These are phyloP conservation scores for Aproaerema taeniolella DNA, from an alignment of 2,888 invertebrate genomes.

Conservation along the genomic window DNA sequence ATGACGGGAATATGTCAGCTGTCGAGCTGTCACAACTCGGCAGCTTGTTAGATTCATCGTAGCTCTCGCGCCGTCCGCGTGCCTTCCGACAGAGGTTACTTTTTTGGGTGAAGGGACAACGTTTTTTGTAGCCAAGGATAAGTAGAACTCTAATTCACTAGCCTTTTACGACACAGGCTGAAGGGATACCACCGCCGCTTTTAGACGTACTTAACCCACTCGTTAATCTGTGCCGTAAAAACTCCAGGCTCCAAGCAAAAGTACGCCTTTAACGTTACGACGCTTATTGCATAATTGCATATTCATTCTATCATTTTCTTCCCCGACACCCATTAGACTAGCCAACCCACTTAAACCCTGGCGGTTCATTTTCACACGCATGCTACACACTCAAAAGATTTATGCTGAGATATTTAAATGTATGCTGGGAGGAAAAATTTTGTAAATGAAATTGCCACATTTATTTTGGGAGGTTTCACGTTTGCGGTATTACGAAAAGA, in stretches of 20 bases:
- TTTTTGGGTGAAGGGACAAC: slow-evolving; percentile 54
- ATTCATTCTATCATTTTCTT: slow-evolving; percentile 29
- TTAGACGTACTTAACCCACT: no score
- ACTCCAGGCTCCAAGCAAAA: slow-evolving; percentile 16
- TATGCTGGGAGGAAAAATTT: slow-evolving; percentile 49
- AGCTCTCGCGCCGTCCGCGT: slow-evolving; percentile 49
- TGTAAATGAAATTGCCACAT: slow-evolving; percentile 63
- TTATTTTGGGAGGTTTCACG: slow-evolving; percentile 51
- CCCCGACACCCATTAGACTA: slow-evolving; percentile 32
- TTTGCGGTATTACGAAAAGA: slow-evolving; percentile 42
- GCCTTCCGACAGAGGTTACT: slow-evolving; percentile 58
- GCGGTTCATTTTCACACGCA: slow-evolving; percentile 45
- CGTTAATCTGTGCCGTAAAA: slow-evolving; percentile 2
- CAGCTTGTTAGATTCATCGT: slow-evolving; percentile 68
- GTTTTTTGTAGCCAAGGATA: slow-evolving; percentile 50
- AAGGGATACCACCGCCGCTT: slow-evolving; percentile 31
- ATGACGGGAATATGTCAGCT: slow-evolving; percentile 71
- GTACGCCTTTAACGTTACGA: slow-evolving; percentile 25
- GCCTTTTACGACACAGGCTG: no score
- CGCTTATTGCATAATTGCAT: slow-evolving; percentile 23
- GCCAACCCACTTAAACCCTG: slow-evolving; percentile 34
- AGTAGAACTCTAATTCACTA: slow-evolving; percentile 46
- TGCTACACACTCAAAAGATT: slow-evolving; percentile 41
- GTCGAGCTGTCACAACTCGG: slow-evolving; percentile 71
- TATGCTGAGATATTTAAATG: slow-evolving; percentile 67